Evolutionary conservation across 2,888 invertebrate genomes (phyloP).

Genomic region (Cantharis rufa): DNA sequence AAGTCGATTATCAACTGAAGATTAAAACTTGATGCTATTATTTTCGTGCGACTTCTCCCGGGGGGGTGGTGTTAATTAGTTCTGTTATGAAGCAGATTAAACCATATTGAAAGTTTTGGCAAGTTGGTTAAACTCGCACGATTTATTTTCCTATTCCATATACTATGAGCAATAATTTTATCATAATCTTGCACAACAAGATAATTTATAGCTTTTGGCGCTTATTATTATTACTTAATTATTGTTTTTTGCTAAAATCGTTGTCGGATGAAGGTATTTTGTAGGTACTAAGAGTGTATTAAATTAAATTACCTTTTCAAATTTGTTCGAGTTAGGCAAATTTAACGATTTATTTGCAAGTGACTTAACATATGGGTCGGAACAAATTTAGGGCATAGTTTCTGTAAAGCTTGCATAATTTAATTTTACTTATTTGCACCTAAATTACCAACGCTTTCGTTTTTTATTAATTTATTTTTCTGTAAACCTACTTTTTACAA

Average conservation of each 20-base stretch:
- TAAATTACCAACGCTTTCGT: neutral
- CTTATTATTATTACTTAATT: neutral
- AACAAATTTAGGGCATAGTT: conserved; percentile 9
- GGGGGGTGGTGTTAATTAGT: conserved; percentile 5
- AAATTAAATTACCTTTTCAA: neutral
- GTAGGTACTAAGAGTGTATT: neutral
- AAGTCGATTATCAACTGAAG: conserved; percentile 7
- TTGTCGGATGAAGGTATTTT: neutral
- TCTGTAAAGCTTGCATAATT: conserved; percentile 15
- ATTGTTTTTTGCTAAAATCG: neutral
- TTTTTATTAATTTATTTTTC: neutral
- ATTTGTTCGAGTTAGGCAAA: conserved; percentile 11
- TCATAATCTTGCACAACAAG: neutral
- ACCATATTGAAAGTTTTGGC: conserved; percentile 9
- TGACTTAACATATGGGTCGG: conserved; percentile 10
- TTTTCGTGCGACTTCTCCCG: neutral
- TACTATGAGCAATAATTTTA: neutral
- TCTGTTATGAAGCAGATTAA: conserved; percentile 13
- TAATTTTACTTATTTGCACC: conserved; percentile 10
- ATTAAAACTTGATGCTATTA: conserved; percentile 5
- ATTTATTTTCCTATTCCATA: neutral
- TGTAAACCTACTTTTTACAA: neutral
- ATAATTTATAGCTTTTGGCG: neutral
- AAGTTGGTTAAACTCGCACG: neutral
- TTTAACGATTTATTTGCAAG: conserved; percentile 13